Evolutionary conservation across 2,797 vertebrate species (phyloP), one percentile per base, ranked within the genome.

Genomic region (Crax fasciolata): DNA sequence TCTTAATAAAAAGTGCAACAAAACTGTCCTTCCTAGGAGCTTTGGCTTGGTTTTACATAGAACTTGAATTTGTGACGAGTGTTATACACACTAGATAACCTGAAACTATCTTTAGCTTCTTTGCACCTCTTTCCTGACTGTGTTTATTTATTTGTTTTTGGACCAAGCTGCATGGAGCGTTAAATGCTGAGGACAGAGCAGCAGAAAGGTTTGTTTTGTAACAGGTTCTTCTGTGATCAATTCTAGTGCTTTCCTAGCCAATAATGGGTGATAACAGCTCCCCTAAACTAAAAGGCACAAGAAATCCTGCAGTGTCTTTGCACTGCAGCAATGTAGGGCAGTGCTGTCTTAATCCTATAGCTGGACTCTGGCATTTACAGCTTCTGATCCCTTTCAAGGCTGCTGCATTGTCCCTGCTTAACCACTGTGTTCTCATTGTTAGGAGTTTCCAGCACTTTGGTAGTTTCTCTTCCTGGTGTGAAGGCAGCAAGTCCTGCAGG

Each of bases 151-250:
- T 41, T 55, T 55, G 30, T 62, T 41, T n/a, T 54, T 19, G 27
- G 58, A 51, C 6, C 35, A 38, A 67, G 38, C 54, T 6, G 0
- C 11, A 10, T 0, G 6, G 39, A 27, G 32, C 7, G 30, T 27
- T 21, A 10, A 52, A 61, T 48, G 15, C 46, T 43, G 14, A 11
- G 68, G 63, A 13, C 6, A 21, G 51, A 61, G 61, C 35, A 28
- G 30, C 10, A 32, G 30, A 55, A 55, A 65, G 28, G 30, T 46
- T 61, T 54, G 23, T 32, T 94, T 57, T 70, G 9, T n/a, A 62
- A 13, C 20, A 20, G 16, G 21, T 71, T 49, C 11, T 82, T 46
- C 62, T 46, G 38, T 54, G 32, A 48, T 59, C 16, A n/a, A 48
- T 19, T 23, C 41, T 38, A 20, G 10, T 30, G 3, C 12, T 76